These are phyloP conservation scores for Scomber colias DNA, from an alignment of 2,113 vertebrate genomes.

Conservation along the genomic window DNA sequence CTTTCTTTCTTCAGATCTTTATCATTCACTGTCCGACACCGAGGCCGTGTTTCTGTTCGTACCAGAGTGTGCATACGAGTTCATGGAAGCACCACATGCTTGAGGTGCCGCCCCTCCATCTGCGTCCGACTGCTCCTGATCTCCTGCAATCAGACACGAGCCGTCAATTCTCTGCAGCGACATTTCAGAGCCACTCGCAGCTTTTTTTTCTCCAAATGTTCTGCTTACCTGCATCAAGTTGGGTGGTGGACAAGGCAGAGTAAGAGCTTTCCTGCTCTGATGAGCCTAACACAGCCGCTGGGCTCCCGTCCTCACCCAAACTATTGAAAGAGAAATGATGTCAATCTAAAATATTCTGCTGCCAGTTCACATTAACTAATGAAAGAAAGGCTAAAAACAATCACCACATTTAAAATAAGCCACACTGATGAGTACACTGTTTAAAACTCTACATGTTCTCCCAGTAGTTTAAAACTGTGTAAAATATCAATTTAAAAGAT, in stretches of 20 bases:
- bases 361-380: not conserved
- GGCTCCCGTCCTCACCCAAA: constrained; percentile 59
- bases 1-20: not conserved
- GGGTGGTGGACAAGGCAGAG: constrained; percentile 65
- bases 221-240: constrained; percentile 70
- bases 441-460: not conserved
- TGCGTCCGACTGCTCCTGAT: constrained; percentile 62
- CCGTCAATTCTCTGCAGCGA: not conserved
- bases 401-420: not conserved
- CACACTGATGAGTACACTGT: not conserved
- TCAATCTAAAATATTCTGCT: not conserved
- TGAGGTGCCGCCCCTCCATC: constrained; percentile 59
- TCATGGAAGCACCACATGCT: constrained; percentile 61
- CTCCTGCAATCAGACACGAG: constrained; percentile 45
- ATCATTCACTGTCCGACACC: not conserved
- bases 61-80: constrained; percentile 79
- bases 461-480: rapidly evolving
- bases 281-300: constrained; percentile 59
- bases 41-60: not conserved
- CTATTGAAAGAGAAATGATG: constrained; percentile 39
- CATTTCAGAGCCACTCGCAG: rapidly evolving
- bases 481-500: too few species aligned
- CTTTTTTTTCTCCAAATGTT: not conserved
- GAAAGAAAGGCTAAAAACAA: not conserved
- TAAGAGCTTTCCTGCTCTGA: constrained; percentile 74